These are phyloP conservation scores for Nanorana parkeri DNA, from an alignment of 2,113 vertebrate species.

Conservation along the genomic window DNA sequence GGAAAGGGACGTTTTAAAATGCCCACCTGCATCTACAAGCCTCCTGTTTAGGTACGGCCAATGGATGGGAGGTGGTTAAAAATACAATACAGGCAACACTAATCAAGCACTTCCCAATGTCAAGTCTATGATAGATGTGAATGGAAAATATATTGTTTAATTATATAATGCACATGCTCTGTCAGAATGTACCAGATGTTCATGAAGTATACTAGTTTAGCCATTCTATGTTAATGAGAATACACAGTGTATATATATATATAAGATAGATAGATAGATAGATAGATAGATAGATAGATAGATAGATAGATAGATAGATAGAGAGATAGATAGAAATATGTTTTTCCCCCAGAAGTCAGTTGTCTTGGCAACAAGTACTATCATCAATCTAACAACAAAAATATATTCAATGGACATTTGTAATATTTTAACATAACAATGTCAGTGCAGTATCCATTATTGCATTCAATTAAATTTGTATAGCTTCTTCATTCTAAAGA, in stretches of 20 bases:
- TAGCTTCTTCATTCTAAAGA: conserved; percentile 48
- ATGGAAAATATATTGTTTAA: neutral
- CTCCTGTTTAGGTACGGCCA: no score
- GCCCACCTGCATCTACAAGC: no score
- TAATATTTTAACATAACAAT: neutral
- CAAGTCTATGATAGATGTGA: neutral
- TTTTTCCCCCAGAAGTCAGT: neutral
- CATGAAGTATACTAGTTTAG: neutral
- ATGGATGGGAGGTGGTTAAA: no score
- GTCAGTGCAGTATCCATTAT: conserved; percentile 37
- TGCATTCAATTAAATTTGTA: conserved; percentile 60
- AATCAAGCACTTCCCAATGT: neutral
- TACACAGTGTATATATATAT: no score
- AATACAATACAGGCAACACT: no score
- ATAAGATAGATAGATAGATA: no score
- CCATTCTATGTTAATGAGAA: neutral
- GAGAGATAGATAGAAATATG: neutral
- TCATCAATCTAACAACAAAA: neutral
- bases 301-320: no score
- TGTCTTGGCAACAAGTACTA: neutral
- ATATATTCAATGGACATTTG: neutral
- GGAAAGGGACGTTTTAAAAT: no score
- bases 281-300: no score
- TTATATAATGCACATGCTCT: neutral
- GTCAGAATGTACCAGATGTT: neutral